Percentiles rank a stretch among this genome's conserved stretches.
Evolutionary conservation across 2,113 vertebrate species (phyloP).

Genomic region (Myodes glareolus): DNA sequence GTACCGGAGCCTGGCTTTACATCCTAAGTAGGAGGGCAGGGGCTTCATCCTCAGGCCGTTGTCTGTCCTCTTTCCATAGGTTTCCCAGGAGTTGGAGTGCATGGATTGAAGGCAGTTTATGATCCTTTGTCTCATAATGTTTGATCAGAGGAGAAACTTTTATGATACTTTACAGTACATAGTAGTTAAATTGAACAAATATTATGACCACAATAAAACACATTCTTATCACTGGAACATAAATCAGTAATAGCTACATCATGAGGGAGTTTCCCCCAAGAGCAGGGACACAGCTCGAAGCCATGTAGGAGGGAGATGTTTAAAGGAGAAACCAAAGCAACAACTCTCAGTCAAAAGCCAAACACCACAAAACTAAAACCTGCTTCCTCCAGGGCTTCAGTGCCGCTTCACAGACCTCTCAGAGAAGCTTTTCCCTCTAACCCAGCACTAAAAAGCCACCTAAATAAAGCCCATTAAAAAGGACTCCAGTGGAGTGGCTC

Average conservation of each 20-base stretch:
- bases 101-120: slow-evolving; percentile 56
- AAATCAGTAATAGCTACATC: slow-evolving; percentile 81
- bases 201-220: slow-evolving; percentile 84
- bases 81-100: background rate
- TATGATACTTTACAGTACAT: slow-evolving; percentile 77
- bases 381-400: slow-evolving; percentile 78
- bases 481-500: slow-evolving; percentile 83
- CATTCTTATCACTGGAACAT: slow-evolving; percentile 82
- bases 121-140: slow-evolving; percentile 72
- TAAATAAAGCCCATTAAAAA: slow-evolving; percentile 87
- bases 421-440: slow-evolving; percentile 76
- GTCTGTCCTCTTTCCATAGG: slow-evolving; percentile 39
- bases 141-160: slow-evolving; percentile 79
- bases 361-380: slow-evolving; percentile 83
- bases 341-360: slow-evolving; percentile 78
- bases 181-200: slow-evolving; percentile 82
- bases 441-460: slow-evolving; percentile 80
- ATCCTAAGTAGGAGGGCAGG: background rate
- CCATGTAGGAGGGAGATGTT: slow-evolving; percentile 59
- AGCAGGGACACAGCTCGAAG: slow-evolving; percentile 63
- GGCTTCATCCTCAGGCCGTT: background rate
- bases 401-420: slow-evolving; percentile 80
- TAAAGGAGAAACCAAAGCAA: slow-evolving; percentile 75
- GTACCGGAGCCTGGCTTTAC: background rate
- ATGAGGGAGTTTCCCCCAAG: slow-evolving; percentile 78